Percentiles rank a stretch among this genome's conserved stretches.
phyloP scores from a whole-genome alignment of 2,797 vertebrate species.

The Triplophysa bombifrons region DNA sequence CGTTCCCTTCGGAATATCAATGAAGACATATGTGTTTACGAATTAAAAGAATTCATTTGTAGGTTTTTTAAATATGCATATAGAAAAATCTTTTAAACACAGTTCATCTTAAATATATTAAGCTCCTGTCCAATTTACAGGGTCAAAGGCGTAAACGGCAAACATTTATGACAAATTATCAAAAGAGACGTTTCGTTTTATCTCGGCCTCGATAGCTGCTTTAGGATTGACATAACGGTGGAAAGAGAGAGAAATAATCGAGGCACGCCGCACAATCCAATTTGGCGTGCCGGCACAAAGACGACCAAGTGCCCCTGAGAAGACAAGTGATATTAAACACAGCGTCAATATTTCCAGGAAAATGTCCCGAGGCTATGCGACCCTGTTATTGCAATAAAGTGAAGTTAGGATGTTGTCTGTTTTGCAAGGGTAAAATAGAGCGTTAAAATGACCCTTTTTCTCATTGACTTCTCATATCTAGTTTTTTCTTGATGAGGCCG shows the following conservation, averaged over 20 bases:
- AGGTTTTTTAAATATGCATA: neutral
- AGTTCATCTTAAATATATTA: constrained; percentile 40
- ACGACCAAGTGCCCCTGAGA: constrained; percentile 49
- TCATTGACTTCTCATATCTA: neutral
- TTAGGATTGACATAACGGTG: constrained; percentile 30
- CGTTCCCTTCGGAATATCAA: constrained; percentile 26
- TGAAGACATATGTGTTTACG: constrained; percentile 29
- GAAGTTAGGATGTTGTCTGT: constrained; percentile 16
- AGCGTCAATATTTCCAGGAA: constrained; percentile 46
- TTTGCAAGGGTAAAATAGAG: constrained; percentile 20
- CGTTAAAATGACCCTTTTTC: neutral
- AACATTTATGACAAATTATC: constrained; percentile 46
- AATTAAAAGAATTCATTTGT: constrained; percentile 38
- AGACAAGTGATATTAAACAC: constrained; percentile 59
- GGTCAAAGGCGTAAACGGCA: constrained; percentile 30
- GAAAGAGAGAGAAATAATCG: constrained; percentile 44
- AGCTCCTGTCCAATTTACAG: constrained; percentile 46
- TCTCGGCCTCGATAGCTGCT: constrained; percentile 37
- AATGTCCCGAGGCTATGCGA: constrained; percentile 42
- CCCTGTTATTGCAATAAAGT: constrained; percentile 34
- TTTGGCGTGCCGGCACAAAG: constrained; percentile 54
- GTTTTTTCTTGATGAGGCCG: neutral
- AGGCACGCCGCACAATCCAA: constrained; percentile 53
- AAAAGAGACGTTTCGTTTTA: constrained; percentile 49
- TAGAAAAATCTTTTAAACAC: constrained; percentile 13